Evolutionary conservation across 1,140 invertebrate species (phyloP).

Genomic region (Drosophila sulfurigaster): DNA sequence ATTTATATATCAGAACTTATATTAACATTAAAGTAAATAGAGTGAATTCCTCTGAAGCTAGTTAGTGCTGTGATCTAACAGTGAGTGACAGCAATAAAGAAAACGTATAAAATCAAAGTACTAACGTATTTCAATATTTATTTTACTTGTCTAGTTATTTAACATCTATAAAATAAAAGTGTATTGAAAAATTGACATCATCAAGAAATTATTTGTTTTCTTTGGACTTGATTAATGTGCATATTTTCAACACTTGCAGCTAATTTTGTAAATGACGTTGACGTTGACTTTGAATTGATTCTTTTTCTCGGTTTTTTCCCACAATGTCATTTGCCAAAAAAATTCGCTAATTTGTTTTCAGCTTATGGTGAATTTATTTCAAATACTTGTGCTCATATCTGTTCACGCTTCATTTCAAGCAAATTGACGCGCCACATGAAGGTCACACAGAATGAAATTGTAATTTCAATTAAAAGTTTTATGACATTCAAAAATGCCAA

Average conservation of each 20-base stretch:
- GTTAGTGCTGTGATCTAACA: no score
- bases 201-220: background rate
- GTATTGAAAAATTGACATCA: no score
- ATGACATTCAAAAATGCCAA: slow-evolving; percentile 24
- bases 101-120: no score
- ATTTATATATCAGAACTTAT: no score
- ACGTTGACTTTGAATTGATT: slow-evolving; percentile 21
- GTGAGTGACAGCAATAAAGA: no score
- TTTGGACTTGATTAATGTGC: slow-evolving; percentile 31
- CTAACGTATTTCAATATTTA: no score
- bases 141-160: no score
- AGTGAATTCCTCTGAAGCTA: no score
- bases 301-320: background rate
- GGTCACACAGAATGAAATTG: slow-evolving; percentile 35
- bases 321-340: slow-evolving; percentile 40
- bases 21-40: no score
- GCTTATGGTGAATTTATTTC: slow-evolving; percentile 42
- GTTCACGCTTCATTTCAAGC: slow-evolving; percentile 44
- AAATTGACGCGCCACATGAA: slow-evolving; percentile 57
- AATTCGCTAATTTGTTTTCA: slow-evolving; percentile 24
- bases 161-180: no score
- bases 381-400: slow-evolving; percentile 13
- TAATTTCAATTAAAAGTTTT: slow-evolving; percentile 55
- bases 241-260: slow-evolving; percentile 26
- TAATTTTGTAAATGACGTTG: slow-evolving; percentile 43